Evolutionary conservation across 2,113 vertebrate species (phyloP), one percentile per base, ranked within the genome.

Genomic region (Hippocampus barbouri): DNA sequence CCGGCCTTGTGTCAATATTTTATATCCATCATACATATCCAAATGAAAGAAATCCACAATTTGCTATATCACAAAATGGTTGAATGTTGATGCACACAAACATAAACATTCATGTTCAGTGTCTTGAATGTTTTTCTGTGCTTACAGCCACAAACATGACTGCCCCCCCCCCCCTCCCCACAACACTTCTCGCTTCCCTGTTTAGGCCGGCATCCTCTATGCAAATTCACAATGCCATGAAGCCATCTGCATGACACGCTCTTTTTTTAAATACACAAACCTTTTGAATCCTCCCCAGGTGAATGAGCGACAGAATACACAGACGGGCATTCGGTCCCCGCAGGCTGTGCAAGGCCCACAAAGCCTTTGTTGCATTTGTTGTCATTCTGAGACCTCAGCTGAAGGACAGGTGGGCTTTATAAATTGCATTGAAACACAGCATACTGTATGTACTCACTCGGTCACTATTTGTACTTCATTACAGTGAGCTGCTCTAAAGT

Each of bases 381-480:
- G 83, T 89, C 85, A 83, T 85, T 38, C 40, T 11, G 75, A 85
- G 85, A 83, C 70, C 68, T 76, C 69, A 80, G 85, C 83, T 82
- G 79, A 86, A 88, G 84, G 79, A 81, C 87, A 91, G 89, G 84
- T 89, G 87, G 82, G 84, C 85, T 88, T 89, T 90, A 79, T 86
- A 38, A 38, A 83, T 85, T 70, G 56, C 27, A 27, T 27, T 59
- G 4, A 59, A 43, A 79, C 70, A 66, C 76, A 61, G 73, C 69
- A 78, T 72, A 86, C 41, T 3, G 2, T 27, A 14, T 69, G 82
- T 79, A 81, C 87, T 82, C 0, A 72, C 72, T 79, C 81, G 30
- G 72, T 82, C 4, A 2, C 75, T 86, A 83, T 89, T 90, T 90
- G 85, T 83, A 77, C 74, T 89, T 74, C 59, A 7, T 30, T 63